phyloP scores from a whole-genome alignment of 2,797 vertebrate genomes.

The Meriones psammophilus region DNA sequence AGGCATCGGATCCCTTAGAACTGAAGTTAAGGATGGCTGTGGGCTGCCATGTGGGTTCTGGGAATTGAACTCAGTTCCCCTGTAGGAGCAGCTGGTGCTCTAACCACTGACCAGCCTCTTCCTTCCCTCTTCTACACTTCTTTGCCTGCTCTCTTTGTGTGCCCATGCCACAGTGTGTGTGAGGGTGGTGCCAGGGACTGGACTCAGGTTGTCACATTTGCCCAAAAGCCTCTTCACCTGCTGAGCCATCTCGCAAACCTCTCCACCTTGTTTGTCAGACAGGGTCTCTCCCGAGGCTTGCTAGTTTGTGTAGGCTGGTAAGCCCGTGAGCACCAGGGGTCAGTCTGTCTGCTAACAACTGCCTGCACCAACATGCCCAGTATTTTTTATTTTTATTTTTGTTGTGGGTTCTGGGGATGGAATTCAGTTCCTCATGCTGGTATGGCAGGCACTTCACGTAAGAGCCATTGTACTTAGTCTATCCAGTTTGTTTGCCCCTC shows the following conservation, averaged over 20 bases:
- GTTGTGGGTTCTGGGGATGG: not conserved
- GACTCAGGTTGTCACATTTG: not conserved
- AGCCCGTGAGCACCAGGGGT: not conserved
- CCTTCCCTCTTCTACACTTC: not conserved
- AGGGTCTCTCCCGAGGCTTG: not conserved
- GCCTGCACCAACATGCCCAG: not conserved
- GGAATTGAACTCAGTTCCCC: not conserved
- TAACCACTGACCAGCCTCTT: not conserved
- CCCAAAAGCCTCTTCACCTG: not conserved
- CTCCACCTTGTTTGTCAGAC: not conserved
- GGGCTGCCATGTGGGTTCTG: not conserved
- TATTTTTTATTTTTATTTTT: not conserved
- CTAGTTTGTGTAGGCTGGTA: not conserved
- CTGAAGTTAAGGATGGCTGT: not conserved
- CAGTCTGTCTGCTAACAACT: not conserved
- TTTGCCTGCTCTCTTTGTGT: not conserved
- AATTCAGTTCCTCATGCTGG: not conserved
- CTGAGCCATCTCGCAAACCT: not conserved
- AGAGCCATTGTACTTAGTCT: no score
- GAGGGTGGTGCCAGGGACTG: not conserved
- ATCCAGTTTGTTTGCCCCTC: no score
- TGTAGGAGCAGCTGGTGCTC: not conserved
- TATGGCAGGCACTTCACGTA: not conserved
- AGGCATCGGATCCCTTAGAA: not conserved
- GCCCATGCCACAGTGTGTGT: not conserved